These are phyloP conservation scores for Pandion haliaetus DNA, from an alignment of 2,113 vertebrate genomes.

Conservation along the genomic window DNA sequence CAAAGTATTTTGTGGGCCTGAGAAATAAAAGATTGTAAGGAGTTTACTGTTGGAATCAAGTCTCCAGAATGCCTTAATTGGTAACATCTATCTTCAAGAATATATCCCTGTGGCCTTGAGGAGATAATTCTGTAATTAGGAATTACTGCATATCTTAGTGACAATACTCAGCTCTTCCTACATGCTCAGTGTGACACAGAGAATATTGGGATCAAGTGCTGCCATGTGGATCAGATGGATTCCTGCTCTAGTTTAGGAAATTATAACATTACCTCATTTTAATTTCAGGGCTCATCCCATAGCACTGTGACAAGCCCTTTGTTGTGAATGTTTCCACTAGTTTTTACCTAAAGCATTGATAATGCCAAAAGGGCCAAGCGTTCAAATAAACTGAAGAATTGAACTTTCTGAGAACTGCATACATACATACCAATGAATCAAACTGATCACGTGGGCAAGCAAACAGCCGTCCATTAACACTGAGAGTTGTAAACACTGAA, in stretches of 20 bases:
- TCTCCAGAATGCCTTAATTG: background rate
- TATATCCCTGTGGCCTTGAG: background rate
- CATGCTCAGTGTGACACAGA: background rate
- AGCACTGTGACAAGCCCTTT: background rate
- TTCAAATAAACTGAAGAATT: background rate
- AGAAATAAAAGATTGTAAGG: background rate
- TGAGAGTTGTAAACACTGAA: conserved; percentile 95
- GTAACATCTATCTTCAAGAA: background rate
- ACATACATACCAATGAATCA: conserved; percentile 89
- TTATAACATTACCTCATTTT: background rate
- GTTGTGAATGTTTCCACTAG: background rate
- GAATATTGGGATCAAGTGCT: background rate
- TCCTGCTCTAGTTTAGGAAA: background rate
- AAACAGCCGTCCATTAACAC: conserved; percentile 92
- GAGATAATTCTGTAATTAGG: background rate
- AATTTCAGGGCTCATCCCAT: background rate
- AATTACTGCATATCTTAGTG: background rate
- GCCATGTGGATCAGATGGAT: background rate
- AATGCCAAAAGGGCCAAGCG: background rate
- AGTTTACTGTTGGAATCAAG: background rate
- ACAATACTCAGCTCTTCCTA: background rate
- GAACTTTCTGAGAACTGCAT: background rate
- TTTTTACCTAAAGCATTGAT: background rate
- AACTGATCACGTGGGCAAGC: conserved; percentile 90
- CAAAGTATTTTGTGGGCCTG: background rate